phyloP scores from a whole-genome alignment of 2,888 invertebrate genomes.

The Priocnemis perturbator region DNA sequence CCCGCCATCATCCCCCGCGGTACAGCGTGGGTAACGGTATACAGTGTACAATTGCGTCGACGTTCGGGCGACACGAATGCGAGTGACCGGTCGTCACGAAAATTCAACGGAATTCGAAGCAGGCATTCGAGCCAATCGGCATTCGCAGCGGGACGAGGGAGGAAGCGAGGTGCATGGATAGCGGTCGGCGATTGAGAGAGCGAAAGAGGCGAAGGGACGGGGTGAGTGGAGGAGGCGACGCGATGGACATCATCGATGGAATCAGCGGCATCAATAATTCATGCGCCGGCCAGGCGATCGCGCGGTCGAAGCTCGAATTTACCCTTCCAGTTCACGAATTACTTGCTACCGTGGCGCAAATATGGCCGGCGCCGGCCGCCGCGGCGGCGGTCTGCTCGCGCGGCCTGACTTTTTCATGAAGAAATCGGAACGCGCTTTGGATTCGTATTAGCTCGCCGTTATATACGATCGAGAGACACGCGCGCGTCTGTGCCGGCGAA shows the following conservation, averaged over 20 bases:
- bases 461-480: too few species aligned
- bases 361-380: constrained; percentile 20
- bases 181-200: constrained; percentile 1
- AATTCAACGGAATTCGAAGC: constrained; percentile 52
- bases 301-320: constrained; percentile 36
- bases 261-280: constrained; percentile 50
- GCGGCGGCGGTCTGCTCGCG: background rate
- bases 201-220: background rate
- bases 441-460: too few species aligned
- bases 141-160: constrained; percentile 13
- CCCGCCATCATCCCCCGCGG: background rate
- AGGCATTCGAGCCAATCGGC: constrained; percentile 40
- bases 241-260: constrained; percentile 41
- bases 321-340: constrained; percentile 35
- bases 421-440: background rate
- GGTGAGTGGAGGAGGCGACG: constrained; percentile 1
- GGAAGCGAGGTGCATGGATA: constrained; percentile 4
- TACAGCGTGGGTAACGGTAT: constrained; percentile 17
- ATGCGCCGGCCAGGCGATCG: constrained; percentile 38
- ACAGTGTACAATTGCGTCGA: constrained; percentile 33
- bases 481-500: too few species aligned
- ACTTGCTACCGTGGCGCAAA: constrained; percentile 23
- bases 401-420: constrained; percentile 1
- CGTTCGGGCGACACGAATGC: constrained; percentile 51
- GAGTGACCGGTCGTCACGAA: constrained; percentile 38